Conservation (phyloP, 2,888 invertebrate genomes). For the Limulus polyphemus region DNA sequence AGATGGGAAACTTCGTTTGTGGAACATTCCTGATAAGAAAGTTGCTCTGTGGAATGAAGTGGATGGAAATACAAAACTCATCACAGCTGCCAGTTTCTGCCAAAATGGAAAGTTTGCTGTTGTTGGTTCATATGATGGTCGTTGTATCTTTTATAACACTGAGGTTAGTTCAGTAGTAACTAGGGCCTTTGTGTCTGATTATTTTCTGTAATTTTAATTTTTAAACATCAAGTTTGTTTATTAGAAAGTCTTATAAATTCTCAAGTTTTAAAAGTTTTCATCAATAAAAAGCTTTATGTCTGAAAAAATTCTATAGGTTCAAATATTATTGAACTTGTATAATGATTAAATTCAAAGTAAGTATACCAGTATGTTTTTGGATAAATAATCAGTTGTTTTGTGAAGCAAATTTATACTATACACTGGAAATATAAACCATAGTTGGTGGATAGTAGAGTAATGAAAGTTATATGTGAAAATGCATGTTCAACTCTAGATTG, state of each 20-base stretch:
- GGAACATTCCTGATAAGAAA: conserved; percentile 99
- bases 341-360: too few relatives aligned
- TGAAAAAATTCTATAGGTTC: too few relatives aligned
- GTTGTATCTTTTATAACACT: conserved; percentile 95
- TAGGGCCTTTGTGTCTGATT: not conserved
- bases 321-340: too few relatives aligned
- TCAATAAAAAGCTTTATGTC: too few relatives aligned
- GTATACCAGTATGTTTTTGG: too few relatives aligned
- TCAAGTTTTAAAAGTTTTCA: too few relatives aligned
- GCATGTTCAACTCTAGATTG: too few relatives aligned
- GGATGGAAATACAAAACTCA: conserved; percentile 82
- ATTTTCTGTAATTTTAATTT: not conserved
- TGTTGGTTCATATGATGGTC: conserved; percentile 94
- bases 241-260: not conserved
- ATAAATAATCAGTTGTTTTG: too few relatives aligned
- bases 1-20: conserved; percentile 93
- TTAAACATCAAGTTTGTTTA: not conserved
- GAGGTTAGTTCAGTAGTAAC: conserved; percentile 43
- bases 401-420: too few relatives aligned
- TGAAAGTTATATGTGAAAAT: too few relatives aligned
- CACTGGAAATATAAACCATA: too few relatives aligned
- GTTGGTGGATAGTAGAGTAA: too few relatives aligned
- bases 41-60: conserved; percentile 97
- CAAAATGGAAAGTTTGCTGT: conserved; percentile 97
- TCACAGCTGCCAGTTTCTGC: conserved; percentile 94